Evolutionary conservation across 1,140 invertebrate genomes (phyloP), one percentile per base, ranked within the genome.

Genomic region (Megalonaias nervosa): DNA sequence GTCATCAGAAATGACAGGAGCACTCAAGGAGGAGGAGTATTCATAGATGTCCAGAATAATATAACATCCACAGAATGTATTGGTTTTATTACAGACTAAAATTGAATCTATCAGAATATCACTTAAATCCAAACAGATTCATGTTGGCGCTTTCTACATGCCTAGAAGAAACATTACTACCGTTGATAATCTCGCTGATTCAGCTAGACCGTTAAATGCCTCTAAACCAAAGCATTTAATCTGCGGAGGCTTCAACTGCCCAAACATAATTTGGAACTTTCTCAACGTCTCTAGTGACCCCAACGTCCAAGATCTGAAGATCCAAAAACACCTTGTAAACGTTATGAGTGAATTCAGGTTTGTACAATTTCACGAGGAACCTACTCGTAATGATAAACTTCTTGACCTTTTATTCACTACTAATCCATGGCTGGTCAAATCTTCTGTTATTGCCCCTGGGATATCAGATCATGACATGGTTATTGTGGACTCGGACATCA

Each of bases 331-430:
- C 17, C 67, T 77, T 23, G 57, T 71, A 6, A 61, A 77, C 58
- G 56, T 77, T 38, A 48, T 21, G 19, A 55, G 16, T 48, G 21
- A 23, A 16, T 26, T 14, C 48, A 58, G 62, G 21, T 21, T 71
- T 16, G 26, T 59, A 26, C 75, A 76, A 66, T 21, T 76, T 66
- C 59, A 76, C 23, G 31, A 62, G 4, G 16, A 64, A 77, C 68
- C 75, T 26, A 71, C 75, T 21, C n/a, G 75, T 48, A n/a, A 70
- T 31, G 56, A n/a, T 16, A 77, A 77, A 55, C 16, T 77, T 55
- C 56, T 77, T n/a, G 75, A 77, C 61, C 69, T 70, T 21, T 13
- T 66, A 57, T 77, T 77, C 65, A 64, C 60, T 31, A 64, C 60
- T 31, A 74, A 79, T 31, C 59, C 58, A 21, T 61, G 67, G 17